A percentile compares a stretch with the other conserved stretches of the same genome.
phyloP scores from a whole-genome alignment of 2,113 vertebrate species.

The Mionectes macconnelli region DNA sequence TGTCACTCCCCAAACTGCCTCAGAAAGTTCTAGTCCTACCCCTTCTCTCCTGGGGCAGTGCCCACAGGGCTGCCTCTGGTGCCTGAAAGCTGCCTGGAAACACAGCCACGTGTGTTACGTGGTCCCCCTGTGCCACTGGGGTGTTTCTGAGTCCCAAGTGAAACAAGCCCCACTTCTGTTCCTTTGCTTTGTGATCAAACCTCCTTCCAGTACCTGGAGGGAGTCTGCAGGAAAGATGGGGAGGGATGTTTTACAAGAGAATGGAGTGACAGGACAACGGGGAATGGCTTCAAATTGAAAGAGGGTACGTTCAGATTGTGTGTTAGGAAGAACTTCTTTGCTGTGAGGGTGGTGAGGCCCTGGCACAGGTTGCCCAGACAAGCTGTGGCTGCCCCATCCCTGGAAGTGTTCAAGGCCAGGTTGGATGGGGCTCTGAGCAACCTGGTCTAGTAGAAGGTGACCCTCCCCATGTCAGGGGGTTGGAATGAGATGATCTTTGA shows the following conservation, averaged over 20 bases:
- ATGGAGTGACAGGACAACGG: not conserved
- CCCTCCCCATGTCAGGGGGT: not conserved
- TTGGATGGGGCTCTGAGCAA: not conserved
- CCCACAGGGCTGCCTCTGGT: not conserved
- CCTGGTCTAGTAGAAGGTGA: not conserved
- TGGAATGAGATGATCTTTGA: not conserved
- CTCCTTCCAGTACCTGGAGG: not conserved
- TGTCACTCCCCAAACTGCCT: not conserved
- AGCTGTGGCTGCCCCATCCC: not conserved
- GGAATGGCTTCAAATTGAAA: not conserved
- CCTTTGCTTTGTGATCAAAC: not conserved
- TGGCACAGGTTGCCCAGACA: not conserved
- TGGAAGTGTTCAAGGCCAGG: not conserved
- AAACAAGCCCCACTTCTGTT: fast-evolving
- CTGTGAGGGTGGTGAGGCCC: not conserved
- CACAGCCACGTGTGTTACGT: fast-evolving
- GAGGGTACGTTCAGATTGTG: not conserved
- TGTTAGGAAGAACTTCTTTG: not conserved
- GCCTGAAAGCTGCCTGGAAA: not conserved
- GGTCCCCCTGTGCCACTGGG: not conserved
- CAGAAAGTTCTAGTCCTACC: not conserved
- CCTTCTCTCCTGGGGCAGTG: not conserved
- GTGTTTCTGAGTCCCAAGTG: not conserved
- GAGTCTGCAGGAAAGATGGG: not conserved
- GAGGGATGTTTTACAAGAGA: not conserved